Evolutionary conservation across 2,888 invertebrate species (phyloP).

Genomic region (Clivina fossor): DNA sequence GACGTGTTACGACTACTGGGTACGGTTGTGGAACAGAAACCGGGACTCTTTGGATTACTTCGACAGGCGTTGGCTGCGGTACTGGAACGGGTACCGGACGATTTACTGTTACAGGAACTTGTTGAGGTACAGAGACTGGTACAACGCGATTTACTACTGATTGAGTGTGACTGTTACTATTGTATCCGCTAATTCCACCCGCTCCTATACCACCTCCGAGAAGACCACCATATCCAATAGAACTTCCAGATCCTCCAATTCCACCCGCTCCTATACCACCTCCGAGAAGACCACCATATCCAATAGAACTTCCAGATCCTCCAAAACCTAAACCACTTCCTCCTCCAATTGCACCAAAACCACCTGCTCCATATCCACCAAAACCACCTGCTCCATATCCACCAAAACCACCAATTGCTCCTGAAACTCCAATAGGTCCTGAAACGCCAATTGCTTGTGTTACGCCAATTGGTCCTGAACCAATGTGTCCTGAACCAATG

Average conservation of each 20-base stretch:
- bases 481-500: too few relatives aligned
- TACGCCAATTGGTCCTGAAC: too few relatives aligned
- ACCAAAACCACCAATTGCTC: neutral
- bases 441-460: too few relatives aligned
- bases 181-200: neutral
- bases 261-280: neutral
- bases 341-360: neutral
- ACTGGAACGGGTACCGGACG: slow-evolving; percentile 18
- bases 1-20: slow-evolving; percentile 12
- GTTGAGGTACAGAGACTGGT: slow-evolving; percentile 2
- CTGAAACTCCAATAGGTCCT: too few relatives aligned
- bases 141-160: neutral
- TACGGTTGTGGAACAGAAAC: slow-evolving; percentile 13
- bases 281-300: neutral
- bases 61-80: slow-evolving; percentile 8
- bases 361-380: neutral
- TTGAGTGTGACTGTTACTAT: neutral
- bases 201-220: neutral
- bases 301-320: slow-evolving; percentile 2
- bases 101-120: slow-evolving; percentile 6
- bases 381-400: neutral
- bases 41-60: neutral
- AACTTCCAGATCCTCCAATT: neutral
- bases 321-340: neutral
- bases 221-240: neutral